These are phyloP conservation scores for Glyptemys insculpta DNA, from an alignment of 2,797 vertebrate species.

Conservation along the genomic window DNA sequence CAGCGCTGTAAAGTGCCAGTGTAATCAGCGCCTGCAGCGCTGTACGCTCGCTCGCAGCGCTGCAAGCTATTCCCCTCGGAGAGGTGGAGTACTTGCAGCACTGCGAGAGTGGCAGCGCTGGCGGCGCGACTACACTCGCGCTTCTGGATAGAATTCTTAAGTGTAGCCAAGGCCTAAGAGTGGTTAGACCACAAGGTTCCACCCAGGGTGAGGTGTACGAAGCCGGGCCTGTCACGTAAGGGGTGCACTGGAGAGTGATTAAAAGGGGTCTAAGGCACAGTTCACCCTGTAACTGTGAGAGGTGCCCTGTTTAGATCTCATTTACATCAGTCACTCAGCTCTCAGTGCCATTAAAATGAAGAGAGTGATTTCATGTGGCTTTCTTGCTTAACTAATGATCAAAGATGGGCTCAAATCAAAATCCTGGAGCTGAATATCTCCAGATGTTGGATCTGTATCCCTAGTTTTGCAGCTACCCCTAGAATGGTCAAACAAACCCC, in stretches of 20 bases:
- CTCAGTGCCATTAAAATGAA: neutral
- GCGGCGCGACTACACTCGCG: no score
- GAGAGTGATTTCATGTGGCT: neutral
- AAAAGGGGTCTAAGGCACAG: neutral
- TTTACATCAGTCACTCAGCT: neutral
- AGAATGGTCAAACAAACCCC: rapidly evolving
- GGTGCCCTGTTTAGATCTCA: neutral
- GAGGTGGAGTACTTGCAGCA: no score
- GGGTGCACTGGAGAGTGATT: neutral
- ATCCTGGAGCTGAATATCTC: neutral
- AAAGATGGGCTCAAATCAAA: neutral
- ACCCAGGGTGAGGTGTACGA: neutral
- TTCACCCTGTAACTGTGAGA: neutral
- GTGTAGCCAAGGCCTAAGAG: neutral
- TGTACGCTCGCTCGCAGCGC: no score
- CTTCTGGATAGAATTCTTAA: no score
- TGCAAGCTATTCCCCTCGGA: no score
- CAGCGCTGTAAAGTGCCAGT: no score
- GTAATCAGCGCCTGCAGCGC: no score
- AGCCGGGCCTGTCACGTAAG: neutral
- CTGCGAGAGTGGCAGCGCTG: no score
- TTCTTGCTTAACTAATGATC: neutral
- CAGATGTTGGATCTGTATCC: neutral
- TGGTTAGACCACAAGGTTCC: neutral
- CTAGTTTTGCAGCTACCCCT: neutral